Conservation (phyloP, 2,888 invertebrate genomes). For the Thereva unica region DNA sequence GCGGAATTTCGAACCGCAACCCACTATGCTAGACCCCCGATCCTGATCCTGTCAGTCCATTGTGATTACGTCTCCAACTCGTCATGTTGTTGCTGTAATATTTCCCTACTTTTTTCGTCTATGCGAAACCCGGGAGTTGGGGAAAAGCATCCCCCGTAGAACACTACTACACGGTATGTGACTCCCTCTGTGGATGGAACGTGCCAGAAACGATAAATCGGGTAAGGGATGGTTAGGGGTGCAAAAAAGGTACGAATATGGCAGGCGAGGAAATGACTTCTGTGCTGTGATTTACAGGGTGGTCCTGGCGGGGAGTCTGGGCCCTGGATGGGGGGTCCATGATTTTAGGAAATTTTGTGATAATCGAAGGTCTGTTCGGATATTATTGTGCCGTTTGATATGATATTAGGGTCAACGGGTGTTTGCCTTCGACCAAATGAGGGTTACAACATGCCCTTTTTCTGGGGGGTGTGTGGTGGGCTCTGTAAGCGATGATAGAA, state of each 20-base stretch:
- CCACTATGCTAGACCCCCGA: background rate
- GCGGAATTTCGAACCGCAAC: background rate
- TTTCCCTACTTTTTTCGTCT: background rate
- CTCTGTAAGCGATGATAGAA: background rate
- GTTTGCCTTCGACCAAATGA: conserved; percentile 8
- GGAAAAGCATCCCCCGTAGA: background rate
- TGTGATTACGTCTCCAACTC: conserved; percentile 13
- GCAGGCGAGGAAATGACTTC: conserved; percentile 14
- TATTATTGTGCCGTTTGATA: conserved; percentile 21
- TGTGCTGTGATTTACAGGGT: conserved; percentile 19
- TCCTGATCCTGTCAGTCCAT: conserved; percentile 7
- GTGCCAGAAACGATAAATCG: conserved; percentile 18
- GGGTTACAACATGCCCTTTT: conserved; percentile 12
- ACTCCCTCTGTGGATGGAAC: background rate
- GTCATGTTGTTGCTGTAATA: conserved; percentile 19
- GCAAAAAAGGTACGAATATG: conserved; percentile 6
- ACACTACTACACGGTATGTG: background rate
- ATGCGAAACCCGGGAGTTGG: background rate
- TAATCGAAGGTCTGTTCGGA: conserved; percentile 18
- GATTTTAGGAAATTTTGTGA: conserved; percentile 4
- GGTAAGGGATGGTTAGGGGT: background rate
- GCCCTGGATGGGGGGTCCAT: background rate
- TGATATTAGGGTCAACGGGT: conserved; percentile 19
- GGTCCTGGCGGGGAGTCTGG: background rate
- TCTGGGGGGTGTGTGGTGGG: background rate